Evolutionary conservation across 1,140 invertebrate species (phyloP), one percentile per base, ranked within the genome.

Genomic region (Euura lappo): DNA sequence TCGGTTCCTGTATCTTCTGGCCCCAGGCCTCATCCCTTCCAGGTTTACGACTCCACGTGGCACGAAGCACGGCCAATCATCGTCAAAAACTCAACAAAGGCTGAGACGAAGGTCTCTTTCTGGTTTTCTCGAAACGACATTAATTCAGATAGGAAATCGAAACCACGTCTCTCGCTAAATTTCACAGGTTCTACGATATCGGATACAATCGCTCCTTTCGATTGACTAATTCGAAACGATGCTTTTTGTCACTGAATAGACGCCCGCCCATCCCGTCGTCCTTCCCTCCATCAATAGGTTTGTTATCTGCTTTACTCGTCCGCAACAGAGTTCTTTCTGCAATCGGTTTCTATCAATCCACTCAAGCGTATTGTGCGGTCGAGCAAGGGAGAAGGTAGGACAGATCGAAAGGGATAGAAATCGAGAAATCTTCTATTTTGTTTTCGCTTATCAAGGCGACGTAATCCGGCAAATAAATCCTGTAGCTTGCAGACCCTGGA

Each of bases 301-400:
- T 80, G 81, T 83, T 83, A 81, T 83, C 81, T 81, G 77, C 73
- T 79, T 83, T 79, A 76, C 80, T 77, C 76, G 79, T 77, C 78
- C 75, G 75, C 77, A 77, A 79, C 77, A 78, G 75, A 80, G 78
- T 78, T 60, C 51, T 60, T 60, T 74, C 69, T 72, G 75, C 78
- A 83, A 83, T 83, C 81, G 79, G 77, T 81, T 81, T 80, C 79
- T 79, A 83, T 83, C 81, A 83, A 81, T 83, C 79, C 77, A 70
- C 45, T 71, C 75, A 73, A 77, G 74, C 74, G 75, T 28, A 60
- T n/a, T 8, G 8, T 1, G 13, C 10, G 3, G 51, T 60, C 3
- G 28, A 28, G 51, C 78, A 71, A 73, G 78, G 80, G 79, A 79
- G 77, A 75, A 78, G 79, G 77, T 78, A 80, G 81, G 79, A 83